phyloP scores from a whole-genome alignment of 37 sponge, comb jelly and placozoan genomes.

The Hormiphora californensis region DNA sequence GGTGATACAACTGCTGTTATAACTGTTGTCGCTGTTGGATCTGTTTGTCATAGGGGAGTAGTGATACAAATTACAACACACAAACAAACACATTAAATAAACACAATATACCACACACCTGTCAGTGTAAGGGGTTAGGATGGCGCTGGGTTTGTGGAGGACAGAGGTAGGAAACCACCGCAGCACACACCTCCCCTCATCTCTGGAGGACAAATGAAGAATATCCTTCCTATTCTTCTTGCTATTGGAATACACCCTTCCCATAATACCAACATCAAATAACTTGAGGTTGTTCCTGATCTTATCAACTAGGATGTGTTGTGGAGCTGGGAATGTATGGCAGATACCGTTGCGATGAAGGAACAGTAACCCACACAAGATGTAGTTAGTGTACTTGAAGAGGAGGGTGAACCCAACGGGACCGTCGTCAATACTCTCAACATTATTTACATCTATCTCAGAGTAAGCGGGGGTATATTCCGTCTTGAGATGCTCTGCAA shows the following conservation, averaged over 20 bases:
- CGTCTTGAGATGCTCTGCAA: conserved; percentile 27
- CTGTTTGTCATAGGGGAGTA: too few species aligned
- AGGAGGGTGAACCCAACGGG: conserved; percentile 23
- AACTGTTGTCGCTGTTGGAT: too few species aligned
- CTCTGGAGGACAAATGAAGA: too few species aligned
- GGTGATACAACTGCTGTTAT: too few species aligned
- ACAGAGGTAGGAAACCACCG: too few species aligned
- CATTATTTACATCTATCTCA: background rate
- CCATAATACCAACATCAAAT: conserved; percentile 20
- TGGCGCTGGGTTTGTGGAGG: too few species aligned
- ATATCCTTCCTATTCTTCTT: too few species aligned
- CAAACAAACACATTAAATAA: too few species aligned
- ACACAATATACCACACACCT: too few species aligned
- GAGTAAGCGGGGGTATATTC: conserved; percentile 29
- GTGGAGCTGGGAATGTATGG: conserved; percentile 26
- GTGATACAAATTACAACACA: too few species aligned
- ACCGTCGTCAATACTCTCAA: background rate
- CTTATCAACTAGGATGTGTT: conserved; percentile 9
- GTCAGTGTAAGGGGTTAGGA: too few species aligned
- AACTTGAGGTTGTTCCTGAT: conserved; percentile 40
- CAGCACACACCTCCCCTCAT: too few species aligned
- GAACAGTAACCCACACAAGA: conserved; percentile 17
- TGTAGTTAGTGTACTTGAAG: conserved; percentile 16
- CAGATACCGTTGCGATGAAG: conserved; percentile 1
- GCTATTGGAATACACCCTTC: background rate